These are phyloP conservation scores for Psittacula echo DNA, from an alignment of 2,797 vertebrate genomes.

Conservation along the genomic window DNA sequence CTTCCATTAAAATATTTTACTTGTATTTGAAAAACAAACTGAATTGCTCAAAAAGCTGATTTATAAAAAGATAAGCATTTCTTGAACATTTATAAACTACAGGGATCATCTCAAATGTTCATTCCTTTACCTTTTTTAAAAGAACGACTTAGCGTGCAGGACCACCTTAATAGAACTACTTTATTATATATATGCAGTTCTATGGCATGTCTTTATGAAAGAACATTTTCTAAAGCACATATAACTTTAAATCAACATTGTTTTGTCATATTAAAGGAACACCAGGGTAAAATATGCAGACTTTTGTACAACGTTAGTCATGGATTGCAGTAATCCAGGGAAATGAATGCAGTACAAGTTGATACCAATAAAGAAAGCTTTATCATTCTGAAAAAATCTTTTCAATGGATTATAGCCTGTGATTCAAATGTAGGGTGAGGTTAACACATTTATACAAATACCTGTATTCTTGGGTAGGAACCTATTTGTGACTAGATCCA, in stretches of 20 bases:
- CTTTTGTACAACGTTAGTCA: not conserved
- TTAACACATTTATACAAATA: not conserved
- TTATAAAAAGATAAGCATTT: not conserved
- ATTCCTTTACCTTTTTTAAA: not conserved
- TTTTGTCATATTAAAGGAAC: not conserved
- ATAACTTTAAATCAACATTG: not conserved
- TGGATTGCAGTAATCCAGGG: not conserved
- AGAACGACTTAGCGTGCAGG: accelerated
- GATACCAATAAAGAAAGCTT: not conserved
- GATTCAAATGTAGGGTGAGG: not conserved
- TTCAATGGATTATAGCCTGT: not conserved
- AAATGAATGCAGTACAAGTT: not conserved
- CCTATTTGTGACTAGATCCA: not conserved
- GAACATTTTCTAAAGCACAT: not conserved
- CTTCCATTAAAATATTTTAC: not conserved
- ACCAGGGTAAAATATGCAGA: not conserved
- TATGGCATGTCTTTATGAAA: not conserved
- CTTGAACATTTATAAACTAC: not conserved
- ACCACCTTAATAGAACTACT: not conserved
- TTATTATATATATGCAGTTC: not conserved
- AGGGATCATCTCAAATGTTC: not conserved
- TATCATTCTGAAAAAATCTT: not conserved
- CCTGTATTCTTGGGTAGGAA: not conserved
- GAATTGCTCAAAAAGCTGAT: not conserved
- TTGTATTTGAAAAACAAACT: not conserved